Base-by-base conservation (phyloP, 2,113 vertebrate genomes). In the Hemiscyllium ocellatum region DNA sequence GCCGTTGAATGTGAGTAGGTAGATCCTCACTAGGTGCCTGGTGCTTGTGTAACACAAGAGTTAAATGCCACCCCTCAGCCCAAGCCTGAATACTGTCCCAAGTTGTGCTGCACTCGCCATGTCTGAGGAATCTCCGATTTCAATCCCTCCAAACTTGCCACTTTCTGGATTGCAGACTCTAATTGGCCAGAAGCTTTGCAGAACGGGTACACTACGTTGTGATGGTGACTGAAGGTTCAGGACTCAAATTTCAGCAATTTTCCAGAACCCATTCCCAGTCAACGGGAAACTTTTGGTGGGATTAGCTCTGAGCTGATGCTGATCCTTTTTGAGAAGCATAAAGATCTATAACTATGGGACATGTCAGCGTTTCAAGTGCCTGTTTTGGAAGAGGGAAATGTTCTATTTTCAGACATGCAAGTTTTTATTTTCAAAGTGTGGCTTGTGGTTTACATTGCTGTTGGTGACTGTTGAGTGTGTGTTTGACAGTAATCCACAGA, bases 391-490 rank as follows among this genome's bases (percentile, higher is more conserved):
- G 91, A 47, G 33, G 22, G 37, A 42, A 50, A 47, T 50, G 20
- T 47, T 70, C 20, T 47, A 94, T 68, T 69, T 61, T 61, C 87
- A 29, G 37, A 83, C 26, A 29, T 47, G 42, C 24, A 1, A 24
- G 52, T 89, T 42, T 66, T 42, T 26, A 69, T 69, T 68, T 69
- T 70, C 65, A 70, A 94, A 94, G 37, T 24, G 22, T 47, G 61
- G 91, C 91, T 94, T 2, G 33, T 37, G 65, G n/a, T 94, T 94
- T 68, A 94, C 42, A 47, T 94, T 70, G 65, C 66, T 94, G 66
- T 47, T 69, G 66, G 7, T 94, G 20, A 42, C n/a, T 68, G 61
- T 94, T n/a, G 20, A 42, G 90, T 42, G 90, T 68, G 13, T 20
- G 17, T 68, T 24, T 94, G 90, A 66, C n/a, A 47, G 65, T 94